Base-by-base conservation (phyloP, 2,797 vertebrate species). In the Nannoperca obscura region DNA sequence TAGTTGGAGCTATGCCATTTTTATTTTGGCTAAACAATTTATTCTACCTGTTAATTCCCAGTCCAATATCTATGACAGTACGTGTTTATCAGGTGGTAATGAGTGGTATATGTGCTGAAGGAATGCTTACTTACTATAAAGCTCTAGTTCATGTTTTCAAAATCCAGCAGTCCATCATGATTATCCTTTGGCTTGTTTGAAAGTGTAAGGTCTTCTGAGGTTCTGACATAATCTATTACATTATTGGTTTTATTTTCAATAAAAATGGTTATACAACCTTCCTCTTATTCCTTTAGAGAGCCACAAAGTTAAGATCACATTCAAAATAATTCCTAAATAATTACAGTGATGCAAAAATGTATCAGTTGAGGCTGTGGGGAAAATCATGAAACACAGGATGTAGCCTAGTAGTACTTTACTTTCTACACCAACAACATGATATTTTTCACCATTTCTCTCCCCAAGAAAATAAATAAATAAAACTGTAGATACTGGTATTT, bases 401-500 rank as follows among this genome's bases (percentile, higher is more conserved):
- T 19, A 27, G 32, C 59, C 3, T 63, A 10, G 34, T 32, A 49
- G 49, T 49, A 22, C 15, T 34, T 55, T 57, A 12, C 7, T 50
- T 59, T n/a, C 44, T 24, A 30, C 19, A 58, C 24, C 8, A 1
- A 64, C 30, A 24, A 12, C 27, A 42, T 63, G 1, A 58, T 68
- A 5, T 40, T 62, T 57, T 53, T 38, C 38, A 54, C 20, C 11
- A 24, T 47, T 64, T 66, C 22, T 32, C 11, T 34, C 47, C 24
- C 15, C 19, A 4, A 61, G 1, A 71, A 71, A 74, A 71, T 64
- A 84, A 72, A 74, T 63, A 75, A 66, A 72, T 42, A 38, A 74
- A 73, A 75, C 3, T 53, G 49, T 10, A 73, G 47, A 79, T 66
- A 10, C 40, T 73, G 55, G 76, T 72, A 66, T 84, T 84, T 84